Evolutionary conservation across 2,113 vertebrate species (phyloP).

Genomic region (Gavialis gangeticus): DNA sequence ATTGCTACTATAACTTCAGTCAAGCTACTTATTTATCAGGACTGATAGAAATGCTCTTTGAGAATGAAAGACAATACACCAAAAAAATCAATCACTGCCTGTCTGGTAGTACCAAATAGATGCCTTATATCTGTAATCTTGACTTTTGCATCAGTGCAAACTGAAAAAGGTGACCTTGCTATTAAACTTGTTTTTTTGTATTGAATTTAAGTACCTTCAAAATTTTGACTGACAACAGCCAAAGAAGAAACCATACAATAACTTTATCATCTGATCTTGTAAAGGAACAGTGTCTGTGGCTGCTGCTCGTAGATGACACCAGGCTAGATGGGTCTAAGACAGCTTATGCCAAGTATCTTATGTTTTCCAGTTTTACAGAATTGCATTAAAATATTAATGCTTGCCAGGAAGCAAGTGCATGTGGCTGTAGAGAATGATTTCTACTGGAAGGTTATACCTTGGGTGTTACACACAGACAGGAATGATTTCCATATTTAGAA

Average conservation of each 20-base stretch:
- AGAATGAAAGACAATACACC: slow-evolving; percentile 1
- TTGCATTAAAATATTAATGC: slow-evolving; percentile 51
- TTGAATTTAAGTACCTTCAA: slow-evolving; percentile 21
- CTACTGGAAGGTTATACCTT: slow-evolving; percentile 56
- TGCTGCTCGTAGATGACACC: slow-evolving; percentile 27
- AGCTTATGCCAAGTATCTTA: slow-evolving; percentile 49
- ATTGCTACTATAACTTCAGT: not conserved
- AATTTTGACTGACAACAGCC: slow-evolving; percentile 10
- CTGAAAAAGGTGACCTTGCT: slow-evolving; percentile 37
- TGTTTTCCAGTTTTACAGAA: slow-evolving; percentile 31
- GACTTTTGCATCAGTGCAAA: not conserved
- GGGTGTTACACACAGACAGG: not conserved
- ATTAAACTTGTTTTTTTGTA: slow-evolving; percentile 3
- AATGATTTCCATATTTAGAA: slow-evolving; percentile 35
- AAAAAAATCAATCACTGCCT: slow-evolving; percentile 18
- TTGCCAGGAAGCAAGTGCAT: slow-evolving; percentile 49
- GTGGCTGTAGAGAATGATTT: not conserved
- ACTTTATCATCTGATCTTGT: slow-evolving; percentile 46
- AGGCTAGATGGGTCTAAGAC: accelerated
- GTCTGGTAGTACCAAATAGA: not conserved
- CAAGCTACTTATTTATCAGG: not conserved
- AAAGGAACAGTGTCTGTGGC: not conserved
- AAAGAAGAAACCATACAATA: slow-evolving; percentile 5
- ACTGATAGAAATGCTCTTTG: accelerated
- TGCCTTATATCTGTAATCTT: not conserved